Evolutionary conservation across 2,797 vertebrate genomes (phyloP).

Genomic region (Bovichtus diacanthus): DNA sequence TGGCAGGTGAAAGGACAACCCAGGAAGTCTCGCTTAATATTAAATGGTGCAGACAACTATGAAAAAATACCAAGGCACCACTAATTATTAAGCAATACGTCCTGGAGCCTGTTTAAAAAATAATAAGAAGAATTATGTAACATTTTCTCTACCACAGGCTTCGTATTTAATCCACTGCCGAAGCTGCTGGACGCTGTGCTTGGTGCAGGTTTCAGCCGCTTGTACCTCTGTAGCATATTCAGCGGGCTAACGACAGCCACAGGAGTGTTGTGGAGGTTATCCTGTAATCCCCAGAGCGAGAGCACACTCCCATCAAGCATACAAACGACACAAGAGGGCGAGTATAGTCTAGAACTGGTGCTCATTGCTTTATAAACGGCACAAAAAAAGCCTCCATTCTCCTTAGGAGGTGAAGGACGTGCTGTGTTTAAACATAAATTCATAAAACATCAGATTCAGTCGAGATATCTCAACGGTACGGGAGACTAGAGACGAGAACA

Average conservation of each 20-base stretch:
- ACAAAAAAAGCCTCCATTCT: conserved; percentile 24
- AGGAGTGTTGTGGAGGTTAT: conserved; percentile 44
- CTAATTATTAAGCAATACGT: no score
- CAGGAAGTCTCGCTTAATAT: no score
- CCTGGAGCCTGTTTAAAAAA: no score
- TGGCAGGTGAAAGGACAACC: no score
- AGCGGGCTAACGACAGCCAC: conserved; percentile 30
- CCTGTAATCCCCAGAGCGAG: conserved; percentile 30
- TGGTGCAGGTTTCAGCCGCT: conserved; percentile 54
- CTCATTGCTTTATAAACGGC: conserved; percentile 30
- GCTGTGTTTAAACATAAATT: conserved; percentile 38
- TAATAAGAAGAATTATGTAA: neutral
- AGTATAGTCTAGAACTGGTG: conserved; percentile 15
- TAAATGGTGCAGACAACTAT: no score
- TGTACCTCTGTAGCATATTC: conserved; percentile 39
- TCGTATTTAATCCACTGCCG: conserved; percentile 68
- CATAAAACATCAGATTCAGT: conserved; percentile 47
- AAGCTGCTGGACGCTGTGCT: conserved; percentile 41
- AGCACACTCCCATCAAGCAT: conserved; percentile 45
- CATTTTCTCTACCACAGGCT: conserved; percentile 34
- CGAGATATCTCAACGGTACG: conserved; percentile 16
- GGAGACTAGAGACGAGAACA: conserved; percentile 37
- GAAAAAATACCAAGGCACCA: no score
- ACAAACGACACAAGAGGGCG: conserved; percentile 37
- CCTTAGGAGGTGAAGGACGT: conserved; percentile 36